Conservation (phyloP, 2,888 invertebrate genomes). For the Carpatolechia fugitivella region DNA sequence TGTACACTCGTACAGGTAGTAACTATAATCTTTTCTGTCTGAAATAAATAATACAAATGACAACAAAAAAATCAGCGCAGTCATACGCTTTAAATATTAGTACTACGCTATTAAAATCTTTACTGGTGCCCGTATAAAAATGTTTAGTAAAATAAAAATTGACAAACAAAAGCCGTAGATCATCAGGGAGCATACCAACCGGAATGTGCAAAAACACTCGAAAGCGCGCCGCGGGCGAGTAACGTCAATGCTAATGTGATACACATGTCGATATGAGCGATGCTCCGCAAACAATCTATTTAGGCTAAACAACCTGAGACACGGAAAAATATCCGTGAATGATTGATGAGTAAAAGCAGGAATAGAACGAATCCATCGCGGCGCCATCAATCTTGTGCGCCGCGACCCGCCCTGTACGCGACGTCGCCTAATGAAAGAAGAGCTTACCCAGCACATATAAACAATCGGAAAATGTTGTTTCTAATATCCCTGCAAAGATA, state of each 20-base stretch:
- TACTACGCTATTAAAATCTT: no score
- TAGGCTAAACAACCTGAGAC: slow-evolving; percentile 76
- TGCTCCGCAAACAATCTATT: slow-evolving; percentile 70
- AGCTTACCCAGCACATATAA: slow-evolving; percentile 74
- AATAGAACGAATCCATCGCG: slow-evolving; percentile 77
- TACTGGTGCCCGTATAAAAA: no score
- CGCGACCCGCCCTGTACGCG: slow-evolving; percentile 58
- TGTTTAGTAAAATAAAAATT: no score
- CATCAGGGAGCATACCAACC: no score
- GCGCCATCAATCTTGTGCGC: slow-evolving; percentile 71
- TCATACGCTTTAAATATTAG: no score
- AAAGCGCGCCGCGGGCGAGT: slow-evolving; percentile 18
- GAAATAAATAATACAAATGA: no score
- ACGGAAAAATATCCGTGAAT: slow-evolving; percentile 77
- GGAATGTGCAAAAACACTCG: slow-evolving; percentile 9
- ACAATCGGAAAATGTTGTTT: slow-evolving; percentile 73
- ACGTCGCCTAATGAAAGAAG: slow-evolving; percentile 76
- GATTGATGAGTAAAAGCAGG: slow-evolving; percentile 75
- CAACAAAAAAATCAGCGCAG: no score
- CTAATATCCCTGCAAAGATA: slow-evolving; percentile 67
- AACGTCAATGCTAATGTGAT: slow-evolving; percentile 58
- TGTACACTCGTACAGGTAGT: no score
- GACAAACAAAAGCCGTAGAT: no score
- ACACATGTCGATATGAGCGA: slow-evolving; percentile 60
- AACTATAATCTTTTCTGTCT: no score